Evolutionary conservation across 2,797 vertebrate species (phyloP).

Genomic region (Mus caroli): DNA sequence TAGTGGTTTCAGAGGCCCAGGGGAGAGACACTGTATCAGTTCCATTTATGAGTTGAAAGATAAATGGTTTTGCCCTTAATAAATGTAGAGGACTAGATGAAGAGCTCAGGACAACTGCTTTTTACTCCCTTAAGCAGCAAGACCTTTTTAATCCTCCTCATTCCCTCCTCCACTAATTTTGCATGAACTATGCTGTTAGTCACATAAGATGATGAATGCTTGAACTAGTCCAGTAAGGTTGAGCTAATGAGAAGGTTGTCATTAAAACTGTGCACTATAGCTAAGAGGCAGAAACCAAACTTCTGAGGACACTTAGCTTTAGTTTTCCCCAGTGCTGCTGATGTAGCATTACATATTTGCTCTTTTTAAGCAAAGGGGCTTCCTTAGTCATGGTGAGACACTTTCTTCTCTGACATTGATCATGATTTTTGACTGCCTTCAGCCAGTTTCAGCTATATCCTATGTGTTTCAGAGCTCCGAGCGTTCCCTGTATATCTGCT

Average conservation of each 20-base stretch:
- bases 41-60: conserved; percentile 72
- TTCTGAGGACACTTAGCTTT: conserved; percentile 75
- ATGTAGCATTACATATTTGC: conserved; percentile 83
- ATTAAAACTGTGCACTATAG: conserved; percentile 76
- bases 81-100: conserved; percentile 78
- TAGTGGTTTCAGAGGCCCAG: conserved; percentile 68
- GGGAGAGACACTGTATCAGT: conserved; percentile 79
- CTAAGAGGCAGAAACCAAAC: conserved; percentile 85
- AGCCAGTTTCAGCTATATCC: conserved; percentile 63
- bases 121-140: conserved; percentile 85
- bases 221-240: conserved; percentile 79
- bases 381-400: conserved; percentile 40
- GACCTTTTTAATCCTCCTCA: conserved; percentile 83
- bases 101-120: conserved; percentile 78
- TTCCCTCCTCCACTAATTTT: conserved; percentile 83
- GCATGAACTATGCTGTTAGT: conserved; percentile 82
- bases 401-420: neutral
- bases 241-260: conserved; percentile 86
- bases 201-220: conserved; percentile 81
- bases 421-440: conserved; percentile 69
- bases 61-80: conserved; percentile 84
- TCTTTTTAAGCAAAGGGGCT: conserved; percentile 78
- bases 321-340: conserved; percentile 78
- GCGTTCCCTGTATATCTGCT: conserved; percentile 67
- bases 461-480: neutral